Percentiles rank a stretch among this genome's conserved stretches.
These are phyloP conservation scores for Hymenochirus boettgeri DNA, from an alignment of 2,113 vertebrate species.

Conservation along the genomic window DNA sequence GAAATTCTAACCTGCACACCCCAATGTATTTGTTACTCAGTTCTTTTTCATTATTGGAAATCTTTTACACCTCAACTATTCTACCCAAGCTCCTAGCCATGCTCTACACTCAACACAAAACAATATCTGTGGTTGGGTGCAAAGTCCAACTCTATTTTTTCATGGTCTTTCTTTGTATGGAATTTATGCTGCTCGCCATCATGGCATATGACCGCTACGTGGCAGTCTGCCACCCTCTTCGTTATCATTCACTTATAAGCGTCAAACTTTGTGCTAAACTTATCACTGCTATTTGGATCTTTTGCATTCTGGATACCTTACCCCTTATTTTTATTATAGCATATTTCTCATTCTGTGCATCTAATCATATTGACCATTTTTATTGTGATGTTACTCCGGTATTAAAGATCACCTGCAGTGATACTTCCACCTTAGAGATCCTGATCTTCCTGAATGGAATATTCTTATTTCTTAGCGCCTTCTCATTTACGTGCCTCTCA, in stretches of 20 bases:
- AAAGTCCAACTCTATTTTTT: slow-evolving; percentile 4
- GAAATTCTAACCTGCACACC: neutral
- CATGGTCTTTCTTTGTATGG: neutral
- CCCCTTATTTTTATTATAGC: neutral
- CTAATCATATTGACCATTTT: slow-evolving; percentile 12
- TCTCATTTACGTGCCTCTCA: neutral
- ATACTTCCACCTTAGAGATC: neutral
- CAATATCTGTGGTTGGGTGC: neutral
- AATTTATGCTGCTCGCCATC: slow-evolving; percentile 3
- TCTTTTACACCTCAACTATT: slow-evolving; percentile 1
- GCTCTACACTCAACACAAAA: neutral
- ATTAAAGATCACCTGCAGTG: slow-evolving; percentile 8
- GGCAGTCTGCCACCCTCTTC: slow-evolving; percentile 8
- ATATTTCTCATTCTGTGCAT: neutral
- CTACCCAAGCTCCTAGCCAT: neutral
- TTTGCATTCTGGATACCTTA: neutral
- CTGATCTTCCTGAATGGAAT: neutral
- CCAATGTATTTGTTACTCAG: slow-evolving; percentile 24
- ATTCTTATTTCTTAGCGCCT: neutral
- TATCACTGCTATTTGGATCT: neutral
- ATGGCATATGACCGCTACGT: slow-evolving; percentile 29
- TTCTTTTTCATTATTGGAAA: slow-evolving; percentile 13
- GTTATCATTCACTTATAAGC: slow-evolving; percentile 5
- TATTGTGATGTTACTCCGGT: slow-evolving; percentile 13
- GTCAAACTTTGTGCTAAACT: neutral